Base-by-base conservation (phyloP, 2,113 vertebrate species). In the Crotalus viridis region DNA sequence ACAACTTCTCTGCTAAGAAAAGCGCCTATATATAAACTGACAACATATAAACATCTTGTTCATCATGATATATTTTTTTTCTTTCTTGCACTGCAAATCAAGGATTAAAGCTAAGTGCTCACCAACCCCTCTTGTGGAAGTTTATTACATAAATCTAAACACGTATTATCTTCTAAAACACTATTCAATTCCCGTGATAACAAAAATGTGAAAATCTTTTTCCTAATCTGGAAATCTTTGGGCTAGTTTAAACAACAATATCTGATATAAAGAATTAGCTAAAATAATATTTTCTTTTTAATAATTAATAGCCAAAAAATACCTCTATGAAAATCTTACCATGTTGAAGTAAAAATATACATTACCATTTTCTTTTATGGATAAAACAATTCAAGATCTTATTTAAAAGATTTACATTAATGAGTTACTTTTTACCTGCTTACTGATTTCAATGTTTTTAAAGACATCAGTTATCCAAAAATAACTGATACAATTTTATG, bases 1-100 rank as follows among this genome's bases (percentile, higher is more conserved):
- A 48, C 2, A 90, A 93, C 56, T 1, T 89, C 26, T 74, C 88
- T 93, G 61, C 10, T 28, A 94, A 86, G 2, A 92, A 95, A 89
- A 54, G 0, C 1, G 15, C 9, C 46, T 87, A 89, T 43, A 33
- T 56, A 54, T 51, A 94, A 55, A 28, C 2, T 88, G 43, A 55
- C 0, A 88, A 0, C 9, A 8, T 12, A 56, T 51, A 85, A 39
- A 24, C 95, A 46, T 24, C 51, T 91, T 39, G 88, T 61, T 89
- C 64, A 61, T 7, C 33, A 74, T 55, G 1, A 92, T 2, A 33
- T 19, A 13, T 57, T 13, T 89, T 12, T 5, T 5, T 94, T 19
- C 17, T 64, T 28, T 19, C 33, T 59, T 51, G 54, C 64, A 22
- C 5, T 43, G 26, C 86, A 13, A 90, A 52, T 52, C 12, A 93